Conservation (phyloP, 2,113 vertebrate genomes). For the Promerops cafer region DNA sequence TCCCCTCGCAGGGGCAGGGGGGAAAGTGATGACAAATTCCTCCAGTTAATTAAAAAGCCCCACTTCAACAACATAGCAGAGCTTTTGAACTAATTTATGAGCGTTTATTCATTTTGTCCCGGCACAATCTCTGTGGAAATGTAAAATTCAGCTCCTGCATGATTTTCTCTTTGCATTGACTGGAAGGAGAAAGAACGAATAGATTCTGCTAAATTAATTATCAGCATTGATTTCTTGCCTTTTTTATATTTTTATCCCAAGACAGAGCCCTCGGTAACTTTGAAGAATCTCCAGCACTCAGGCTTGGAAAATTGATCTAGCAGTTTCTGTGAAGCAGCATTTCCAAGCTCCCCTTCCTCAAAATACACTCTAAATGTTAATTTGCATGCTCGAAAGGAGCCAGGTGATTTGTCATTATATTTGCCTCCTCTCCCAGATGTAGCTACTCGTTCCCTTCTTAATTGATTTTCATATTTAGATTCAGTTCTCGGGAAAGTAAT, state of each 20-base stretch:
- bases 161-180: neutral
- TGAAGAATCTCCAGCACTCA: neutral
- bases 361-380: neutral
- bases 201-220: constrained; percentile 47
- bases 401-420: neutral
- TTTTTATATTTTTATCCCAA: constrained; percentile 38
- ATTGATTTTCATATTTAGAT: constrained; percentile 47
- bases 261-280: neutral
- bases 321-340: neutral
- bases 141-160: neutral
- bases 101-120: constrained; percentile 44
- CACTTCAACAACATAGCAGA: neutral
- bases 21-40: constrained; percentile 33
- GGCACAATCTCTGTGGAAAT: constrained; percentile 34
- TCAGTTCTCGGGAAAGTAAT: constrained; percentile 3
- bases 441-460: neutral
- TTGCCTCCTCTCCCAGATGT: neutral
- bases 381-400: neutral
- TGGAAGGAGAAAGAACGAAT: neutral
- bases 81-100: constrained; percentile 56
- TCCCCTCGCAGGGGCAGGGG: neutral
- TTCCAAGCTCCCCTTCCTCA: neutral
- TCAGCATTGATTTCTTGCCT: constrained; percentile 47
- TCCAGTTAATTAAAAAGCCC: constrained; percentile 65
- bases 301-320: constrained; percentile 30